Percentiles rank a stretch among this genome's conserved stretches.
phyloP scores from a whole-genome alignment of 2,888 invertebrate genomes.

The Colostygia pectinataria region DNA sequence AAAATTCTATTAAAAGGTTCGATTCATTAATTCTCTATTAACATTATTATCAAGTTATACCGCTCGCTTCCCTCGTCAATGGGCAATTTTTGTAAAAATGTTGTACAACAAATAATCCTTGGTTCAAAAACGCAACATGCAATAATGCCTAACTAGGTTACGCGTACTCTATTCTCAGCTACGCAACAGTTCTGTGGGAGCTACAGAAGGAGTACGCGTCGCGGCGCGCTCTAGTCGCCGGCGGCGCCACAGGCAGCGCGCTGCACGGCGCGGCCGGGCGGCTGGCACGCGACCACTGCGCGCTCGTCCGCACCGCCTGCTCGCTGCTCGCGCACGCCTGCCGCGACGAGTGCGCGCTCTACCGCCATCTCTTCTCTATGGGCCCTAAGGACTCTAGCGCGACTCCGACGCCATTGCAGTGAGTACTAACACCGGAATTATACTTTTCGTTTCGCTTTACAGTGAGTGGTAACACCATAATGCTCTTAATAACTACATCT shows the following conservation, averaged over 20 bases:
- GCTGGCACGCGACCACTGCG: constrained; percentile 89
- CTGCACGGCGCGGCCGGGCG: constrained; percentile 88
- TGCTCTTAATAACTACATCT: too few relatives aligned
- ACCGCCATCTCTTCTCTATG: constrained; percentile 93
- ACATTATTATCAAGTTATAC: too few relatives aligned
- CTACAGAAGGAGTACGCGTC: constrained; percentile 92
- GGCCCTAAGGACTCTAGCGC: constrained; percentile 80
- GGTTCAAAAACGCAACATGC: too few relatives aligned
- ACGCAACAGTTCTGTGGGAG: constrained; percentile 88
- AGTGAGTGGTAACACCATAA: too few relatives aligned
- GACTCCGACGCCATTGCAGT: constrained; percentile 86
- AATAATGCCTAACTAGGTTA: too few relatives aligned
- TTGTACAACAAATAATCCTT: too few relatives aligned
- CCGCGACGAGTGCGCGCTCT: constrained; percentile 96
- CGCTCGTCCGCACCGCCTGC: constrained; percentile 93
- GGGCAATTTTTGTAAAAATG: too few relatives aligned
- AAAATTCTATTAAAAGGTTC: too few relatives aligned
- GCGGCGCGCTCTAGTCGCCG: constrained; percentile 87
- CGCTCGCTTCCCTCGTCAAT: too few relatives aligned
- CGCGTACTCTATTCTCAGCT: constrained; percentile 64
- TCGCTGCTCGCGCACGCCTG: constrained; percentile 96
- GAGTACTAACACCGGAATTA: too few relatives aligned
- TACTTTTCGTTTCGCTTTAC: too few relatives aligned
- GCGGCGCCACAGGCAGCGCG: constrained; percentile 87
- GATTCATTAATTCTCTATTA: too few relatives aligned